Conservation (phyloP, 1,140 invertebrate genomes). For the Danaus melanippus region DNA sequence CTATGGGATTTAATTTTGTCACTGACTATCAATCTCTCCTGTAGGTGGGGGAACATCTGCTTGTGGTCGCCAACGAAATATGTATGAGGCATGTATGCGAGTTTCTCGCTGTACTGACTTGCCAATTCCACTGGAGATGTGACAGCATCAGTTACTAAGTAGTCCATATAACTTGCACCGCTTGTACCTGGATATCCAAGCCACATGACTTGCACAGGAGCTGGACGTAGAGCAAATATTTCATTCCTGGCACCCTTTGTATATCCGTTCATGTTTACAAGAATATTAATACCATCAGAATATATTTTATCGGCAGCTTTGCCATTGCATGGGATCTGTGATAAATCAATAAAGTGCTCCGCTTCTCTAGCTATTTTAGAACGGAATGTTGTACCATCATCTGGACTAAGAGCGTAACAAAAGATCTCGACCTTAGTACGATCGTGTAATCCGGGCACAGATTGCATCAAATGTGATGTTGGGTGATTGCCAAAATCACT, state of each 20-base stretch:
- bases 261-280: slow-evolving; percentile 99
- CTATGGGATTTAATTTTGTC: slow-evolving; percentile 74
- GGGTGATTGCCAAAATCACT: slow-evolving; percentile 99
- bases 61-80: slow-evolving; percentile 99
- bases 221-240: slow-evolving; percentile 97
- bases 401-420: slow-evolving; percentile 96
- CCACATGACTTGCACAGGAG: slow-evolving; percentile 98
- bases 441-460: slow-evolving; percentile 96
- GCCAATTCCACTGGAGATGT: slow-evolving; percentile 94
- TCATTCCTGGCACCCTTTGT: slow-evolving; percentile 99
- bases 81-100: slow-evolving; percentile 98
- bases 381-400: slow-evolving; percentile 98
- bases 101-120: slow-evolving; percentile 96
- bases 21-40: slow-evolving; percentile 89
- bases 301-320: slow-evolving; percentile 98
- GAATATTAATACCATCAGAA: slow-evolving; percentile 95
- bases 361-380: slow-evolving; percentile 93
- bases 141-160: slow-evolving; percentile 95
- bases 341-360: slow-evolving; percentile 97
- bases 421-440: slow-evolving; percentile 92
- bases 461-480: slow-evolving; percentile 99
- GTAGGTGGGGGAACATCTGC: slow-evolving; percentile 99
- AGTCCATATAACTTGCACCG: slow-evolving; percentile 99
- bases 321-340: slow-evolving; percentile 94
- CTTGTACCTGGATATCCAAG: slow-evolving; percentile 98